Evolutionary conservation across 2,113 vertebrate species (phyloP), one percentile per base, ranked within the genome.

Genomic region (Podarcis muralis): DNA sequence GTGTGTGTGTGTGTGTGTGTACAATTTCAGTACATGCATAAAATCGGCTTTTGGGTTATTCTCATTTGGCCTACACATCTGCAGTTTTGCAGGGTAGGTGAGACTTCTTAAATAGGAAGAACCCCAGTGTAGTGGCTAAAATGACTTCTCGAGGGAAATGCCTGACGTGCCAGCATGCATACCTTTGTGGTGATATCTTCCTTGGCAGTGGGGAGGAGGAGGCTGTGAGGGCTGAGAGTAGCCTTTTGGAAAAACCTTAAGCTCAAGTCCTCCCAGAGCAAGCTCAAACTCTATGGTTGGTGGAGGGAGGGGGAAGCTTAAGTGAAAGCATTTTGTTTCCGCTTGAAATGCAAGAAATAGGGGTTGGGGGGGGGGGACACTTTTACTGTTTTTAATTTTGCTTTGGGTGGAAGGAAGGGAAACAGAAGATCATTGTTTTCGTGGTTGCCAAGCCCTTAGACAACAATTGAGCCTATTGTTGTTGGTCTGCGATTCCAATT

Each of bases 111-210:
- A 76, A 89, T 83, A 85, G 65, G 84, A 88, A 72, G 23, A 82
- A 83, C 84, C 83, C 91, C 87, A n/a, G 71, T 76, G 23, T 85
- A 95, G 92, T 94, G 94, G 92, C 87, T 96, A 88, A 96, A 94
- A 93, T 86, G 92, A 91, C 94, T 93, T 96, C 95, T 53, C 93
- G 95, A 95, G 94, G 96, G 97, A 98, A 97, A 97, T 97, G 95
- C 97, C 97, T 92, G 92, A 95, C 97, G 76, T 98, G 96, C 97
- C 95, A 90, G 89, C 93, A 85, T 87, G 88, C 88, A 86, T 88
- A 88, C 92, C 85, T 94, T 93, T 92, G 90, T 92, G 92, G 91
- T 93, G 66, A 30, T 92, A 86, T 88, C 88, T 94, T 81, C 89
- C 91, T 81, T 82, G 83, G 78, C 85, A 93, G 48, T 53, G 48